A percentile compares a stretch with the other conserved stretches of the same genome.
phyloP scores from a whole-genome alignment of 1,140 invertebrate genomes.

The Chrysomallon squamiferum region DNA sequence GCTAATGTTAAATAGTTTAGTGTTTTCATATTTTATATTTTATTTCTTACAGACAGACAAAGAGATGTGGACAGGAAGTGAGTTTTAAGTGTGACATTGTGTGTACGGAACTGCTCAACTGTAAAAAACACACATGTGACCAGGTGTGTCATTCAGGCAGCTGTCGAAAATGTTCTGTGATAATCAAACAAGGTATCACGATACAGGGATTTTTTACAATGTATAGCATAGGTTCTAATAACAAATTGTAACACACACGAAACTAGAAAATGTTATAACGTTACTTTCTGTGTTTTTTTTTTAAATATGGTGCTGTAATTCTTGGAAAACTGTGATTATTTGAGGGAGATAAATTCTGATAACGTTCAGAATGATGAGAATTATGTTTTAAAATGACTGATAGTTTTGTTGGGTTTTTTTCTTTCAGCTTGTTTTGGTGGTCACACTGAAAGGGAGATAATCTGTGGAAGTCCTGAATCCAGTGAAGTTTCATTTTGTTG shows the following conservation, averaged over 20 bases:
- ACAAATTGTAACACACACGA: no score
- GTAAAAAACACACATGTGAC: constrained; percentile 64
- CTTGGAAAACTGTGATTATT: no score
- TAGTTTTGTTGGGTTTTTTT: no score
- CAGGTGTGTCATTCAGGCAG: constrained; percentile 60
- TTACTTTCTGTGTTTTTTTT: no score
- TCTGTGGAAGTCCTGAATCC: constrained; percentile 64
- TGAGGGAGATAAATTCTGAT: no score
- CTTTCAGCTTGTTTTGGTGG: constrained; percentile 72
- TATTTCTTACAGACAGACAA: constrained; percentile 39
- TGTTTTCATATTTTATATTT: neutral
- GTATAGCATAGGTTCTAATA: no score
- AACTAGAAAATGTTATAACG: no score
- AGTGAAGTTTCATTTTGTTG: constrained; percentile 57
- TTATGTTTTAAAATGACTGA: no score
- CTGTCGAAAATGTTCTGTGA: constrained; percentile 56
- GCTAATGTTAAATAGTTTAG: no score
- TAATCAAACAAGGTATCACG: constrained; percentile 48
- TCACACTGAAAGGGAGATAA: constrained; percentile 65
- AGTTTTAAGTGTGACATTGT: constrained; percentile 44
- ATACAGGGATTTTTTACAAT: no score
- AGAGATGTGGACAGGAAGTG: constrained; percentile 42
- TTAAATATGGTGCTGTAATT: no score
- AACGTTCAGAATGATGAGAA: no score
- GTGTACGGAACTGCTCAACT: constrained; percentile 56